phyloP scores from a whole-genome alignment of 1,140 invertebrate genomes.

The Druon quercuslanigerum region DNA sequence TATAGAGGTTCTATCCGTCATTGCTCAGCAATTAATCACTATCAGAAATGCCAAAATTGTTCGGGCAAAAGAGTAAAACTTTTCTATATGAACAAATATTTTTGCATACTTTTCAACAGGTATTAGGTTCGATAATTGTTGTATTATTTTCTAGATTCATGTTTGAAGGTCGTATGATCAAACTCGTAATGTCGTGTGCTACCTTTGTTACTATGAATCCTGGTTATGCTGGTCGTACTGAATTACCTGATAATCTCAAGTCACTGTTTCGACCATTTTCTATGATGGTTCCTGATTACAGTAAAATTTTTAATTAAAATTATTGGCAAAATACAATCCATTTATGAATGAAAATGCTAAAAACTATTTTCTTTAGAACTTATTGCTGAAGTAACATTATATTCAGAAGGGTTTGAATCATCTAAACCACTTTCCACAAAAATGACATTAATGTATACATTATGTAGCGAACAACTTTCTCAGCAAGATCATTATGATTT shows the following conservation, averaged over 20 bases:
- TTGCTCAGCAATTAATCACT: conserved; percentile 88
- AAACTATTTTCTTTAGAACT: conserved; percentile 77
- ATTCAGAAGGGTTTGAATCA: conserved; percentile 93
- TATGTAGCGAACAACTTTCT: conserved; percentile 93
- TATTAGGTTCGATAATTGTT: neutral
- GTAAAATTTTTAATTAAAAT: conserved; percentile 69
- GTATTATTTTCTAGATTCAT: conserved; percentile 79
- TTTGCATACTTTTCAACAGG: neutral
- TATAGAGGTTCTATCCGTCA: conserved; percentile 92
- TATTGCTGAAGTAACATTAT: conserved; percentile 94
- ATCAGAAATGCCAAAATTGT: conserved; percentile 85
- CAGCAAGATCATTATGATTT: conserved; percentile 96
- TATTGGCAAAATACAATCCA: conserved; percentile 35
- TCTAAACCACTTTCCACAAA: conserved; percentile 90
- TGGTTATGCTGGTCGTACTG: conserved; percentile 91
- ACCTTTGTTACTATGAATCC: conserved; percentile 95
- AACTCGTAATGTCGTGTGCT: conserved; percentile 88
- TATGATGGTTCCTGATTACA: conserved; percentile 96
- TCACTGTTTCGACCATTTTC: conserved; percentile 91
- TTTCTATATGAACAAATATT: conserved; percentile 17
- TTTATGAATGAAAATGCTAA: conserved; percentile 31
- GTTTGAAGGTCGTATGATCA: conserved; percentile 94
- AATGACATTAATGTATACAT: conserved; percentile 94
- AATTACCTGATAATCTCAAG: conserved; percentile 89
- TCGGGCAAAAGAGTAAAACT: conserved; percentile 78